Base-by-base conservation (phyloP, 2,888 invertebrate species). In the Acrocyrtus sp. region DNA sequence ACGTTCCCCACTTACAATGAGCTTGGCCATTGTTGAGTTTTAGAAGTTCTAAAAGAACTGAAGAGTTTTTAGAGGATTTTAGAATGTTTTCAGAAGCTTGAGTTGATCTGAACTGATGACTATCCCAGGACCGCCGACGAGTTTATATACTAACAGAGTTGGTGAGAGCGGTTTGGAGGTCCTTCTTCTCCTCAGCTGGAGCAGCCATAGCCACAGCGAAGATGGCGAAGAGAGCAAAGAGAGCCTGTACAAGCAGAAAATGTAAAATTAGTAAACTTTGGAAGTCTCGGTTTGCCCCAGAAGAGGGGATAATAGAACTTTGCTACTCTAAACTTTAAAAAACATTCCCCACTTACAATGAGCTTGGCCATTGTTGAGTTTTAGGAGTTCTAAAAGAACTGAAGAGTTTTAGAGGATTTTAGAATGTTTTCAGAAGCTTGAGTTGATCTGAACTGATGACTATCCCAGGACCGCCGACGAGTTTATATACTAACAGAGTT, bases 211-310 rank as follows among this genome's bases (percentile, higher is more conserved):
- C 69, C n/a, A 66, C 45, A 34, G 76, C 76, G 63, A 72, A 62
- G 57, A 73, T n/a, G 65, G 75, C 77, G 70, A 76, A 66, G 50
- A 80, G 66, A 47, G 75, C 77, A 48, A 74, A 50, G 29, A 78
- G 34, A 54, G 72, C 74, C 77, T 78, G 34, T 22, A 65, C 34
- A 27, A 17, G 15, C 41, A 66, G 45, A 63, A 66, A 24, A 27
- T 27, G 21, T n/a, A n/a, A n/a, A n/a, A n/a, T n/a, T n/a, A n/a
- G n/a, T n/a, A n/a, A n/a, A n/a, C n/a, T n/a, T n/a, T n/a, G n/a
- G n/a, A n/a, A n/a, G n/a, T n/a, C n/a, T n/a, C n/a, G n/a, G n/a
- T n/a, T n/a, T n/a, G n/a, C n/a, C n/a, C n/a, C n/a, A n/a, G n/a
- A n/a, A n/a, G n/a, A n/a, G n/a, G n/a, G n/a, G n/a, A n/a, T n/a